Evolutionary conservation across 1,140 invertebrate genomes (phyloP), one percentile per base, ranked within the genome.

Genomic region (Pseudomyrmex gracilis): DNA sequence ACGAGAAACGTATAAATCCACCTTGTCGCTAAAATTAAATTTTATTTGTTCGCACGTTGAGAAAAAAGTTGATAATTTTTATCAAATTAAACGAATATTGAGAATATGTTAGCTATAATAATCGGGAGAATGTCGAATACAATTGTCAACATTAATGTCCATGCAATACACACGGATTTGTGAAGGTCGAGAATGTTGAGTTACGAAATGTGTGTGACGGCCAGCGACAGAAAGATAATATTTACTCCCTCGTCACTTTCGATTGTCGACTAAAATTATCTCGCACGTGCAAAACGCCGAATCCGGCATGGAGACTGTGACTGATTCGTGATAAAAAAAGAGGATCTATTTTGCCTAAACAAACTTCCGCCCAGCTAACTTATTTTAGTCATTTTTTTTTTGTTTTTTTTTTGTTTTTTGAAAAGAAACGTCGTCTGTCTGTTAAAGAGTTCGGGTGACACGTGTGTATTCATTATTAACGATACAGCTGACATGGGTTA

Each of bases 211-310:
- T 49, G 66, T 66, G 43, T 71, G 76, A 78, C 20, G 43, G 53
- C 64, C 63, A 70, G 20, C 53, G 64, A 78, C 34, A 70, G n/a
- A 34, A 80, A 71, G 34, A 80, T 71, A 80, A 80, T 80, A 80
- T 80, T 80, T 80, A 80, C 53, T 80, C 51, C 7, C 76, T 70
- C 66, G 66, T 80, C 55, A 60, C 20, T 80, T 71, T 80, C 66
- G 76, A 70, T 78, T 70, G 53, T 80, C 76, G 76, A 57, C 76
- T 47, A 80, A 71, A 80, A 80, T 80, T 80, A 80, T 34, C n/a
- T 49, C 43, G 60, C 76, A 10, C 47, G 64, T 20, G 61, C 61
- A n/a, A 53, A 77, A 55, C 10, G 64, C 2, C 24, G 64, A 53
- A 63, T 61, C 58, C 58, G 34, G n/a, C 3, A n/a, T 10, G 20